Base-by-base conservation (phyloP, 2,888 invertebrate genomes). In the Tricholauxania praeusta region DNA sequence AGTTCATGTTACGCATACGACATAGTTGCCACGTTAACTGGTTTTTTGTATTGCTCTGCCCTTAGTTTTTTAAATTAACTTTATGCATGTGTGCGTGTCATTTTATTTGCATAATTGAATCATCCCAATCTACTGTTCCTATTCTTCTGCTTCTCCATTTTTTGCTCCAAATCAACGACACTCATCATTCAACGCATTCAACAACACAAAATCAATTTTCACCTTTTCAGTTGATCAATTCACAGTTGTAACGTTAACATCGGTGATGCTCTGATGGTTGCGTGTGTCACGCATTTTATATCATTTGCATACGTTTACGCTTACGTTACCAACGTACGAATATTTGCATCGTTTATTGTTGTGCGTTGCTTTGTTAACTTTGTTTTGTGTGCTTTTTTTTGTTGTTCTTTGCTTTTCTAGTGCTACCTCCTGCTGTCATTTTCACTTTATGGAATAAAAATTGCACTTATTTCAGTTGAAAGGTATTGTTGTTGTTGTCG, bases 151-250 rank as follows among this genome's bases (percentile, higher is more conserved):
- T n/a, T 14, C 52, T 3, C 55, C 17, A 19, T n/a, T 17, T 5
- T 19, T 39, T 28, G n/a, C 47, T 19, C 7, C 48, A 57, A 39
- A n/a, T 19, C 63, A 32, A 49, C 57, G 55, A 15, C 15, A 14
- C 47, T 17, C 52, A 52, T 52, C 22, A 12, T 39, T 66, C 64
- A 28, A 14, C n/a, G 22, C 32, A 28, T 51, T 32, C 57, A 48
- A 19, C n/a, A 79, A 19, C n/a, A 79, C 80, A 80, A 80, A 82
- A 82, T 82, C 82, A 82, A 82, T 82, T 82, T 82, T 82, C 82
- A 81, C 80, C 80, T 82, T 82, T 80, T 79, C 82, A 78, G 81
- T 80, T 82, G 82, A 82, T 82, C 82, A 82, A 79, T 82, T 82
- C 15, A 28, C 28, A 22, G 47, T 47, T 47, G 39, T 39, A 19